Base-by-base conservation (phyloP, 2,888 invertebrate genomes). In the Choreutis nemorana region DNA sequence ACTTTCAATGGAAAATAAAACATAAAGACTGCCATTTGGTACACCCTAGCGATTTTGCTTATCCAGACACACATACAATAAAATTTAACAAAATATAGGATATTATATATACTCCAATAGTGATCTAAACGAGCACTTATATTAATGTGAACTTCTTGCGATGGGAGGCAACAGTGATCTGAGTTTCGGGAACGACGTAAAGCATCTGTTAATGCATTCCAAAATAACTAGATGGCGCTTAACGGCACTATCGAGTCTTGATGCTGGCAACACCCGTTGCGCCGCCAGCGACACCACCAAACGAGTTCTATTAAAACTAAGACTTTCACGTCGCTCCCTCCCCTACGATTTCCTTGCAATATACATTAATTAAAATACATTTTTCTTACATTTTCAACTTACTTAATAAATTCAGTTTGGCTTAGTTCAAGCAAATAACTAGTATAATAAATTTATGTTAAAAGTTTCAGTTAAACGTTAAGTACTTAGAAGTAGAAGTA, bases 381-480 rank as follows among this genome's bases (percentile, higher is more conserved):
- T 72, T 71, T 75, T 67, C 73, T 75, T 73, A 75, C 61, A 70
- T 60, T 70, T 73, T 72, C 77, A 67, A 73, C 78, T 78, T 78
- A 78, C 77, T 75, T 75, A 75, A 75, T 78, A 78, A 78, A 78
- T 78, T 79, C 80, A 78, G 72, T 79, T 80, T 80, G 79, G 78
- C 80, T 80, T 78, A 71, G 55, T 70, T 67, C 75, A 79, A 80
- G 80, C 79, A 77, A 77, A 75, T 79, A 78, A 79, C 79, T 77
- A 78, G 66, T 77, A 63, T 77, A 75, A 75, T 77, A 75, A 73
- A 72, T 77, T 73, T 77, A 77, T 68, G 64, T 78, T 75, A 72
- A 77, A 71, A 68, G 72, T 72, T 72, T 72, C 73, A 72, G 70
- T 77, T 75, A 73, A 75, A 73, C 64, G 49, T 77, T 72, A 71